Conservation (phyloP, 1,140 invertebrate species). For the Aphaenogaster ashmeadi region DNA sequence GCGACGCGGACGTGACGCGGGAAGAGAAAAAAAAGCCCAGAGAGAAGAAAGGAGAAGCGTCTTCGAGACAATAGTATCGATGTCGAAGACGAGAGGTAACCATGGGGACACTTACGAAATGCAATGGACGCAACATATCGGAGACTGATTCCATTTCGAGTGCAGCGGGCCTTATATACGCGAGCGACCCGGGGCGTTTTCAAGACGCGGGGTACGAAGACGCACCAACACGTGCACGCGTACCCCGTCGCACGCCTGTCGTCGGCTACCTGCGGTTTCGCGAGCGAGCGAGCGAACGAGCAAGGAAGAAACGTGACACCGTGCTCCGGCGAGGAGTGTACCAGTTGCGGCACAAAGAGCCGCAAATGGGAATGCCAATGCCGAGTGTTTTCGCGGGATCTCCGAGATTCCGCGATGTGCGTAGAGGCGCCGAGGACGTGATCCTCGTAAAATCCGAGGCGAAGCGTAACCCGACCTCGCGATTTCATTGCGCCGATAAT, state of each 20-base stretch:
- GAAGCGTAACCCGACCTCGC: not conserved
- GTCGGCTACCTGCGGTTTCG: slow-evolving; percentile 19
- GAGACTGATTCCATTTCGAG: slow-evolving; percentile 57
- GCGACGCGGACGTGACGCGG: not conserved
- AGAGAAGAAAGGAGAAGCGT: not conserved
- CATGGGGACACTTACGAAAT: slow-evolving; percentile 57
- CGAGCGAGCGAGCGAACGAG: too few relatives aligned
- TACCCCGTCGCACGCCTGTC: not conserved
- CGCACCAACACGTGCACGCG: slow-evolving; percentile 24
- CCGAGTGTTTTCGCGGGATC: slow-evolving; percentile 38
- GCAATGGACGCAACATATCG: slow-evolving; percentile 60
- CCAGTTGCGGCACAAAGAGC: slow-evolving; percentile 38
- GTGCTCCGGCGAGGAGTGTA: not conserved
- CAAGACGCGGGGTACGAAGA: not conserved
- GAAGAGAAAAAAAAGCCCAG: not conserved
- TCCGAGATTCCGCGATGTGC: slow-evolving; percentile 6
- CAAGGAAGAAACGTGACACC: too few relatives aligned
- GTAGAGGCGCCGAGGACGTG: slow-evolving; percentile 30
- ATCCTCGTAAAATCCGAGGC: slow-evolving; percentile 38
- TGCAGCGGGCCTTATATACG: slow-evolving; percentile 52
- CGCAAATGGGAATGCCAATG: slow-evolving; percentile 29
- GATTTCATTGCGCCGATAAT: not conserved
- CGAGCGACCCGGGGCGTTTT: slow-evolving; percentile 2
- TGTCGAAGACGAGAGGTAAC: not conserved
- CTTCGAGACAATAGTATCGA: not conserved